Conservation (phyloP, 2,888 invertebrate species). For the Apantesis nais region DNA sequence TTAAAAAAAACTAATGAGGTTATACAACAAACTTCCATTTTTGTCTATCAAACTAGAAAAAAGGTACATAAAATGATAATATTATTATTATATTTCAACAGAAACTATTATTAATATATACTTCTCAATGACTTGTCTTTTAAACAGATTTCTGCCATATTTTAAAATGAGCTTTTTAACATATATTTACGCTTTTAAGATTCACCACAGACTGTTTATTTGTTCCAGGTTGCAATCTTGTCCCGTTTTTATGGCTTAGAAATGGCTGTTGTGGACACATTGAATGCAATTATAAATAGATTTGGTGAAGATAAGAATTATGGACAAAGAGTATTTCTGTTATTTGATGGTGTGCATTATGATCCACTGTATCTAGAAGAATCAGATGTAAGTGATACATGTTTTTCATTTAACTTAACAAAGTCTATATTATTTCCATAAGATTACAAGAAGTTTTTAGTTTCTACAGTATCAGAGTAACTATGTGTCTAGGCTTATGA, state of each 20-base stretch:
- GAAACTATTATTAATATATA: too few relatives aligned
- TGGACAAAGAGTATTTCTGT: constrained; percentile 92
- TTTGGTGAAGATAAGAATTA: constrained; percentile 97
- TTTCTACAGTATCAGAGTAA: too few relatives aligned
- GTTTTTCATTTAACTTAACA: background rate
- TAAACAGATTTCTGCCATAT: background rate
- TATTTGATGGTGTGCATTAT: constrained; percentile 98
- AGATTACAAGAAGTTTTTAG: too few relatives aligned
- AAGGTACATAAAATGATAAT: too few relatives aligned
- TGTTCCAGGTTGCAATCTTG: constrained; percentile 89
- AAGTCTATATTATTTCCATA: too few relatives aligned
- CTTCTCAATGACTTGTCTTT: too few relatives aligned
- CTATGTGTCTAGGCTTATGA: too few relatives aligned
- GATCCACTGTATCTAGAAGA: constrained; percentile 96
- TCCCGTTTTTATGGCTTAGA: constrained; percentile 95
- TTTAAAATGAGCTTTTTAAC: background rate
- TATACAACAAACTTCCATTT: too few relatives aligned
- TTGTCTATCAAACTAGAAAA: too few relatives aligned
- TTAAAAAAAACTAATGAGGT: too few relatives aligned
- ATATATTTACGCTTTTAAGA: background rate
- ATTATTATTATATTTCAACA: too few relatives aligned
- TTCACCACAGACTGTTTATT: background rate
- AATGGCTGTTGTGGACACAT: constrained; percentile 97
- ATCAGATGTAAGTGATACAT: constrained; percentile 86
- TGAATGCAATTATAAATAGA: constrained; percentile 95